Conservation (phyloP, 1,140 invertebrate genomes). For the Drosophila carrolli region DNA sequence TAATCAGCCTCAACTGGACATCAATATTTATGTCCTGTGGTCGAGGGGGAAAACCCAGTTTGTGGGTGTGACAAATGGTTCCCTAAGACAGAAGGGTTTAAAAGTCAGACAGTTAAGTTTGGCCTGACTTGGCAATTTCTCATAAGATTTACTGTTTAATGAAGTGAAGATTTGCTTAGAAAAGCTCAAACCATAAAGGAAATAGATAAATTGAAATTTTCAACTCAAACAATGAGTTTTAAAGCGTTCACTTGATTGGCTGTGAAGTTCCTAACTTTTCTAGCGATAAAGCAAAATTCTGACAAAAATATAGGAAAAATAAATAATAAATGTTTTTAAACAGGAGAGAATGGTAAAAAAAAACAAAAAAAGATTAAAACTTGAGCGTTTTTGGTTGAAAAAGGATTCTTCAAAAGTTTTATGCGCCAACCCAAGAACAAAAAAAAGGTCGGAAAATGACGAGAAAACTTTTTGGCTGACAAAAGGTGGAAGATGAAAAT, state of each 20-base stretch:
- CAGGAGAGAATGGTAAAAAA: background rate
- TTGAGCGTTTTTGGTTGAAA: background rate
- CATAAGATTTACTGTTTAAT: constrained; percentile 29
- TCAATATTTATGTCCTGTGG: constrained; percentile 74
- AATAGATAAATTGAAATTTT: background rate
- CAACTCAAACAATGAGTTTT: constrained; percentile 1
- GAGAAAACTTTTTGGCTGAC: constrained; percentile 10
- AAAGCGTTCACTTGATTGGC: constrained; percentile 2
- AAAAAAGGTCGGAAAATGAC: constrained; percentile 27
- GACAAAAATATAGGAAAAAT: background rate
- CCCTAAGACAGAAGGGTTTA: constrained; percentile 8
- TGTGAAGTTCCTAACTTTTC: constrained; percentile 3
- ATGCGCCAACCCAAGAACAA: background rate
- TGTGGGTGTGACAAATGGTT: constrained; percentile 59
- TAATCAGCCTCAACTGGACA: constrained; percentile 49
- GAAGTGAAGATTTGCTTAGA: constrained; percentile 15
- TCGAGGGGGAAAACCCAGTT: constrained; percentile 32
- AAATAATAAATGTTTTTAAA: constrained; percentile 5
- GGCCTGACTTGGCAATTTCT: constrained; percentile 23
- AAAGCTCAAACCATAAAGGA: background rate
- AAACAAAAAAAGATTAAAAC: background rate
- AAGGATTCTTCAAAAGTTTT: constrained; percentile 40
- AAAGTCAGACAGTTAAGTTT: constrained; percentile 14
- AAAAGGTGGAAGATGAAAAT: constrained; percentile 34
- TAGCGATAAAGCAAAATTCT: background rate